phyloP scores from a whole-genome alignment of 2,113 vertebrate species.

The Aldabrachelys gigantea region DNA sequence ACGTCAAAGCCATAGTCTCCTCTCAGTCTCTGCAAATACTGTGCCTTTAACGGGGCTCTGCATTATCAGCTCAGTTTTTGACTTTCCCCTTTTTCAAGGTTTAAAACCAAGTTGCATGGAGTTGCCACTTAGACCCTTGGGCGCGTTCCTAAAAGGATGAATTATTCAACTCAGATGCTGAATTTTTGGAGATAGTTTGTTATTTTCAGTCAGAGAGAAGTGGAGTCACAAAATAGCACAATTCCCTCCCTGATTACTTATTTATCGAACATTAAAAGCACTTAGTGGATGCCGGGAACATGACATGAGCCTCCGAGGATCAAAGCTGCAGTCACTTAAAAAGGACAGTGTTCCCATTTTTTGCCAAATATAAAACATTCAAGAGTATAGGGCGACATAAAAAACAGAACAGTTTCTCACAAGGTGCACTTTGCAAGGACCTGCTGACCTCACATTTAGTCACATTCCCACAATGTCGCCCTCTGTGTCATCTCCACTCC shows the following conservation, averaged over 20 bases:
- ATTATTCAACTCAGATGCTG: background rate
- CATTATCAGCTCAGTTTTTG: background rate
- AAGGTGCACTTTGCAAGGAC: accelerated
- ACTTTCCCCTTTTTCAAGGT: background rate
- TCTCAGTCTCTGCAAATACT: too few species aligned
- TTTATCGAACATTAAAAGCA: background rate
- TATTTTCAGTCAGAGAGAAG: background rate
- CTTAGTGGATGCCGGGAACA: background rate
- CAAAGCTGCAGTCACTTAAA: background rate
- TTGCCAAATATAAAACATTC: background rate
- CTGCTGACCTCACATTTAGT: accelerated
- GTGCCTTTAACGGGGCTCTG: background rate
- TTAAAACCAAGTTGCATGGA: background rate
- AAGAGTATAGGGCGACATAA: background rate
- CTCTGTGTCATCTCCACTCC: accelerated
- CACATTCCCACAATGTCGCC: accelerated
- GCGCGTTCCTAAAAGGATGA: background rate
- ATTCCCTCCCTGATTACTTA: background rate
- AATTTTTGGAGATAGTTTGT: background rate
- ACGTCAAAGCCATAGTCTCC: accelerated
- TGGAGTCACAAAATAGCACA: background rate
- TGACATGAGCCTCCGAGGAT: background rate
- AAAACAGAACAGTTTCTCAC: accelerated
- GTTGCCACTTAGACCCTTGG: background rate
- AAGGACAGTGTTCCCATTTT: background rate